Base-by-base conservation (phyloP, 2,888 invertebrate genomes). In the Coelinius sp. region DNA sequence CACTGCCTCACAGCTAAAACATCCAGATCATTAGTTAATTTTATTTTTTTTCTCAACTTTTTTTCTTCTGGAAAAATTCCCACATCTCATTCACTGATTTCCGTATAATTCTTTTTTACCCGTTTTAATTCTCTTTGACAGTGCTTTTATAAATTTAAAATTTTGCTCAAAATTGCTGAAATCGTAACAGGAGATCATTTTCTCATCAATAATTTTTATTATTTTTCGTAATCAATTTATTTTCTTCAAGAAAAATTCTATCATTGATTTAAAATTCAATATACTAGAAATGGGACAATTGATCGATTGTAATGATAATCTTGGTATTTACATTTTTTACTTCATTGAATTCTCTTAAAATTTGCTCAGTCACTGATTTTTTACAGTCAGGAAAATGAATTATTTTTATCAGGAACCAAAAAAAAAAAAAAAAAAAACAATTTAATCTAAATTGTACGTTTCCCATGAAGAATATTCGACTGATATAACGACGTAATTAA, bases 251-350 rank as follows among this genome's bases (percentile, higher is more conserved):
- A 38, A 62, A 22, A n/a, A 41, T 62, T 31, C 41, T 62, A 62
- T 22, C 20, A 35, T 35, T 38, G 41, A 62, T 62, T 38, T 20
- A 62, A 63, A 20, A 14, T 63, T 12, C n/a, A 49, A 53, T 10
- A 53, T 59, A 59, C 22, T 71, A 68, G 24, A 14, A 24, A 75
- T 70, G 63, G 72, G 65, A 69, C 64, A 35, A 69, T 44, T 41
- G 59, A 27, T 63, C 63, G 17, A 63, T 64, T 44, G 41, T 70
- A 71, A 63, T 53, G 75, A 76, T 76, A 77, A 76, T 74, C 68
- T 68, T 73, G 17, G 24, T 76, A 76, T 76, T 63, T 76, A 76
- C 75, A 76, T 68, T 56, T n/a, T 12, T 64, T 53, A 41, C 35
- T 64, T 46, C 7, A 66, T 68, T 24, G 6, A 41, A 22, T 59